phyloP scores from a whole-genome alignment of 2,797 vertebrate species.

The Neomorphus geoffroyi region DNA sequence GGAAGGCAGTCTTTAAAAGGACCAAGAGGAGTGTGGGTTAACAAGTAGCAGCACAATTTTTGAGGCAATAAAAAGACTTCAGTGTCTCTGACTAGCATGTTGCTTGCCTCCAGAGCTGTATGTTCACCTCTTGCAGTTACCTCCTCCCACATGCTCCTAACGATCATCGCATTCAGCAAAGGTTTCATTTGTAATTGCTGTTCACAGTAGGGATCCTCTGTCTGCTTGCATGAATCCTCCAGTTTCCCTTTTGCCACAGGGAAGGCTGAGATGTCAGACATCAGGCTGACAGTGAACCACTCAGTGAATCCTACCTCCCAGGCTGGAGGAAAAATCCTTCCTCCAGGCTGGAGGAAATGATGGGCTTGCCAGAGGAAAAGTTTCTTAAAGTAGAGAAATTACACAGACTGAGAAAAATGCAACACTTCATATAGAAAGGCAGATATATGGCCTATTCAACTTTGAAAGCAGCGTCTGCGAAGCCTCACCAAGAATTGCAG shows the following conservation, averaged over 20 bases:
- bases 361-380: background rate
- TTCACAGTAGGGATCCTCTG: background rate
- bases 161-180: conserved; percentile 3
- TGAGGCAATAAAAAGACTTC: background rate
- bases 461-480: background rate
- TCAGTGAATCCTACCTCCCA: background rate
- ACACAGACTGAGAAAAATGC: background rate
- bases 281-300: background rate
- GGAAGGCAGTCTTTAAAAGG: background rate
- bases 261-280: background rate
- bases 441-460: background rate
- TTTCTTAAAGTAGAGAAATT: background rate
- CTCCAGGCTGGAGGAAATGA: too few relatives aligned
- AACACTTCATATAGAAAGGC: background rate
- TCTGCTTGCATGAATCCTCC: background rate
- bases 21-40: background rate
- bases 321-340: background rate
- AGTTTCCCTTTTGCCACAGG: background rate
- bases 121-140: background rate
- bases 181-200: conserved; percentile 16
- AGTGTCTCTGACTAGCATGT: background rate
- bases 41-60: background rate
- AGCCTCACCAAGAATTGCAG: background rate
- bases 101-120: background rate
- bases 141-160: background rate